These are phyloP conservation scores for Brachionus paranguensis DNA, from an alignment of 1,140 invertebrate genomes.

Conservation along the genomic window DNA sequence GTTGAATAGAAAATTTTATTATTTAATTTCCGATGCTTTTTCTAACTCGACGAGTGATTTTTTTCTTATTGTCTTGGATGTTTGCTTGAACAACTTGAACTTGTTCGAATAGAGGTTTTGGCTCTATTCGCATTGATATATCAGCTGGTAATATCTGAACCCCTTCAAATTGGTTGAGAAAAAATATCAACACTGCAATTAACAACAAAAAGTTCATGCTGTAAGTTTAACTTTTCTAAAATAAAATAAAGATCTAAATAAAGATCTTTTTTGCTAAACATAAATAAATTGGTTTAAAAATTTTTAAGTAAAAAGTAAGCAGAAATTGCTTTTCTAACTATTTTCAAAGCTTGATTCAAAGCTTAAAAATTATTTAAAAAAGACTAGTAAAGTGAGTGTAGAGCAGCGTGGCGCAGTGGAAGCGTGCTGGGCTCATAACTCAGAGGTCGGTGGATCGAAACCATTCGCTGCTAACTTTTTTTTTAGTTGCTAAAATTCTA, in stretches of 20 bases:
- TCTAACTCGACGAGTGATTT: neutral
- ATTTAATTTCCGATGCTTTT: neutral
- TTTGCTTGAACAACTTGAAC: neutral
- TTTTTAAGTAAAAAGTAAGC: no score
- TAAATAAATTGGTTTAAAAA: neutral
- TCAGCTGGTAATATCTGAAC: neutral
- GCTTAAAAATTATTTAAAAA: no score
- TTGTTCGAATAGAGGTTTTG: neutral
- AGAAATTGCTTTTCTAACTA: no score
- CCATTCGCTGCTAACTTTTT: no score
- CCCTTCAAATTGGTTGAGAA: neutral
- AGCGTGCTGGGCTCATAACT: no score
- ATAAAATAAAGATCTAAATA: no score
- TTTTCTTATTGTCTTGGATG: neutral
- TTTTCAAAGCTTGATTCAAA: no score
- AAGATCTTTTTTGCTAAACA: neutral
- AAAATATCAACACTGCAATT: neutral
- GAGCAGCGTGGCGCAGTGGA: no score
- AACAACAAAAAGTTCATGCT: neutral
- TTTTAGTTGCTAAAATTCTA: no score
- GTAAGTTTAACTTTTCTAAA: neutral
- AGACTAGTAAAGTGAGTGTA: no score
- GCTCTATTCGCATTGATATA: neutral
- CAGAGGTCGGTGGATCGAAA: no score
- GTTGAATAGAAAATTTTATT: neutral